Evolutionary conservation across 2,797 vertebrate species (phyloP).

Genomic region (Periparus ater): DNA sequence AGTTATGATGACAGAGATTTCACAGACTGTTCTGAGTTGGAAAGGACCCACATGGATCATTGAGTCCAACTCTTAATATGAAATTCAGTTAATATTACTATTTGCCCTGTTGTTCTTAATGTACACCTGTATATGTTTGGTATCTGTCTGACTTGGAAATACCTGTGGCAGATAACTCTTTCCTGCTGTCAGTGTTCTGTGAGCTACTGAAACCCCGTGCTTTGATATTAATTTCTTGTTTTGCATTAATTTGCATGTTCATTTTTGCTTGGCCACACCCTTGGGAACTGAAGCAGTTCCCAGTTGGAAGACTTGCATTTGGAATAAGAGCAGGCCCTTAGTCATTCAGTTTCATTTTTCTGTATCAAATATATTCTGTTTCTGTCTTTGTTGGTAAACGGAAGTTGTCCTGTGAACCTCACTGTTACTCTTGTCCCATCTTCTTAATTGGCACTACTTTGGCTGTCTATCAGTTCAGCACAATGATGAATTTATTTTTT

Average conservation of each 20-base stretch:
- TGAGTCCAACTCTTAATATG: background rate
- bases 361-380: background rate
- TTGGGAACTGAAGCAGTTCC: constrained; percentile 9
- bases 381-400: background rate
- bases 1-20: background rate
- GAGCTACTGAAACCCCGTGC: background rate
- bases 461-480: background rate
- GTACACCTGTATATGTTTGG: background rate
- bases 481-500: background rate
- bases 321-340: background rate
- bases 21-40: background rate
- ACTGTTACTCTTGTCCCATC: background rate
- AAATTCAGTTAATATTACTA: background rate
- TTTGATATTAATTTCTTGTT: background rate
- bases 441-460: background rate
- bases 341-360: background rate
- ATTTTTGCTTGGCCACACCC: constrained; percentile 25
- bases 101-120: background rate
- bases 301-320: background rate
- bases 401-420: background rate
- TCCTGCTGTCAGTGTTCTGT: background rate
- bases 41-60: background rate
- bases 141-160: background rate
- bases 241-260: constrained; percentile 7
- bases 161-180: background rate